Conservation (phyloP, 2,888 invertebrate genomes). For the Schizaphis graminum region DNA sequence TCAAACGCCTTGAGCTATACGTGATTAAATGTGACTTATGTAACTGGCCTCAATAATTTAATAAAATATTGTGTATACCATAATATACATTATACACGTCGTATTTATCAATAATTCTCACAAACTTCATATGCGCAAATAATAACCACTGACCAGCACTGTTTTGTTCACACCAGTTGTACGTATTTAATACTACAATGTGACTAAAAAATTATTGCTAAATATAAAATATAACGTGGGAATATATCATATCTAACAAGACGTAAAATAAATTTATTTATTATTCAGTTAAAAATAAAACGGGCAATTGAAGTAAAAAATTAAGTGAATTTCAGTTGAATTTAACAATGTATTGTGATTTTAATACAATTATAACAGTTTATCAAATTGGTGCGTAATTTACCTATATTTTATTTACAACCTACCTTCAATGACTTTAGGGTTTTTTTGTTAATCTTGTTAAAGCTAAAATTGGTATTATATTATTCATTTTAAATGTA, state of each 20-base stretch:
- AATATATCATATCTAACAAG: neutral
- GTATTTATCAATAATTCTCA: conserved; percentile 36
- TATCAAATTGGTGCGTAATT: neutral
- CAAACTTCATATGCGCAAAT: neutral
- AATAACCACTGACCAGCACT: neutral
- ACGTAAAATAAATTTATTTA: neutral
- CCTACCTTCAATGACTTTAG: neutral
- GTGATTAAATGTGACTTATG: conserved; percentile 51
- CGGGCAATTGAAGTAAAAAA: neutral
- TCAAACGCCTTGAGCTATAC: conserved; percentile 29
- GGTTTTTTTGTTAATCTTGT: neutral
- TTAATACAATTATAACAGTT: neutral
- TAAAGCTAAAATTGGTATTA: neutral
- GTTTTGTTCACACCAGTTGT: neutral
- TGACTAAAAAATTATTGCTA: neutral
- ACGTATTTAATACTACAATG: neutral
- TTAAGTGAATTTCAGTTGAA: neutral
- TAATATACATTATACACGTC: neutral
- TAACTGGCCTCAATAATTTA: conserved; percentile 35
- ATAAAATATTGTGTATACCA: neutral
- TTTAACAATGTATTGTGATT: neutral
- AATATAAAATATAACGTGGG: neutral
- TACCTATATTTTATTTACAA: conserved; percentile 13
- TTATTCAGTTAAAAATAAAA: neutral
- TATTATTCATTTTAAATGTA: neutral